These are phyloP conservation scores for Invenusta paracnida DNA, from an alignment of 2,888 invertebrate species.

Conservation along the genomic window DNA sequence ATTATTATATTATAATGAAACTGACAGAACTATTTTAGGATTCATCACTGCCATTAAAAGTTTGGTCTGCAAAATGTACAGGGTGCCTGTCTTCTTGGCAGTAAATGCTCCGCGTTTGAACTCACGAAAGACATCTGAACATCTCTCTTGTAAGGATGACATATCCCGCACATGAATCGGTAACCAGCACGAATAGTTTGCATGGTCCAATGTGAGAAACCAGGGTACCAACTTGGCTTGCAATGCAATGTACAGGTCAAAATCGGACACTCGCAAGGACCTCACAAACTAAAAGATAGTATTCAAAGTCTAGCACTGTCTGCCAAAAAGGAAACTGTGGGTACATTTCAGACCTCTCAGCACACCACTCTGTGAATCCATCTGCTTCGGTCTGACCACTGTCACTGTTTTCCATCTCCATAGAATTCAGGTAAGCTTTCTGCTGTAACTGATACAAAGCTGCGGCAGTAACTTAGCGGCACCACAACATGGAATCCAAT, in stretches of 20 bases:
- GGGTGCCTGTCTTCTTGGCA: constrained; percentile 21
- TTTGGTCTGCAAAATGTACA: background rate
- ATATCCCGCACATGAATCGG: constrained; percentile 41
- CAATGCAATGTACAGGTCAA: constrained; percentile 18
- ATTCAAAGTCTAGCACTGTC: constrained; percentile 15
- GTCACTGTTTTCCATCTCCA: constrained; percentile 21
- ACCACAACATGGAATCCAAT: background rate
- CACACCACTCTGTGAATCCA: constrained; percentile 23
- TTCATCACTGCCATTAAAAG: background rate
- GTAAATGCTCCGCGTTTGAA: constrained; percentile 36
- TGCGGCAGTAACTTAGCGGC: constrained; percentile 1
- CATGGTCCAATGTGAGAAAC: constrained; percentile 44
- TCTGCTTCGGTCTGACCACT: constrained; percentile 27
- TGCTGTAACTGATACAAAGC: constrained; percentile 23
- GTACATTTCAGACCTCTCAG: constrained; percentile 22
- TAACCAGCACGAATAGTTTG: constrained; percentile 45
- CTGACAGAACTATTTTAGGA: background rate
- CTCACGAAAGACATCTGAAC: constrained; percentile 17
- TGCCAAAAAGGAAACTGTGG: constrained; percentile 16
- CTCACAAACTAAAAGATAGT: constrained; percentile 18
- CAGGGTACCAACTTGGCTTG: constrained; percentile 40
- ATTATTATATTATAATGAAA: background rate
- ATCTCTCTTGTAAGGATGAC: background rate
- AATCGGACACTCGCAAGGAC: constrained; percentile 20
- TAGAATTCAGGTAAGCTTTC: constrained; percentile 17